Base-by-base conservation (phyloP, 2,888 invertebrate genomes). In the Orthosia incerta region DNA sequence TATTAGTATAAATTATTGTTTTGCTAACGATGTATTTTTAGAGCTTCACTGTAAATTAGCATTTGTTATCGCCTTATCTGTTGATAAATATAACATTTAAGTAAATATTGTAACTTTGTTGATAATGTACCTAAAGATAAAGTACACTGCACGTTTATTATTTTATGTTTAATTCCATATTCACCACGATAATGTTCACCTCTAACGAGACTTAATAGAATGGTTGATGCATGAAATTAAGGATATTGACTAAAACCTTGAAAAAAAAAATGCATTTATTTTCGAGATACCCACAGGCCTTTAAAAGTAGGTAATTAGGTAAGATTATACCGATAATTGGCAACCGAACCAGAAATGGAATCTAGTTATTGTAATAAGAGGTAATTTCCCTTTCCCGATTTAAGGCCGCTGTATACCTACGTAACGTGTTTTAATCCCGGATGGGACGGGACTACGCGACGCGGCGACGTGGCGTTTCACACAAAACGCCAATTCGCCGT, bases 31-130 rank as follows among this genome's bases (percentile, higher is more conserved):
- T 73, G 20, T 74, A 46, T 73, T 48, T 66, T 74, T 63, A 67
- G 16, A 20, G 55, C 9, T 62, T 26, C n/a, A 56, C 50, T 57
- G 68, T 74, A 60, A 60, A 74, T 55, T 50, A 48, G 15, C 48
- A 50, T 74, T 60, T 55, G 12, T 51, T 74, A 75, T 74, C 75
- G 50, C 56, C 23, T 46, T 75, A 39, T 62, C 51, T 64, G 53
- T 69, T 69, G 45, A 51, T 51, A 69, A 56, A n/a, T n/a, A n/a
- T 62, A 18, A 68, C 18, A 1, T 31, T 16, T 20, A 74, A 53
- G 20, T 72, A 72, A 72, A 46, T 46, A 50, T 61, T 26, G 46
- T 50, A 31, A 53, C 20, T 60, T 20, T 20, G 45, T 53, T 71
- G 20, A 50, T 15, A 66, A 46, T 55, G 26, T 15, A n/a, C n/a